phyloP scores from a whole-genome alignment of 2,888 invertebrate genomes.

The Sussaba pulchella region DNA sequence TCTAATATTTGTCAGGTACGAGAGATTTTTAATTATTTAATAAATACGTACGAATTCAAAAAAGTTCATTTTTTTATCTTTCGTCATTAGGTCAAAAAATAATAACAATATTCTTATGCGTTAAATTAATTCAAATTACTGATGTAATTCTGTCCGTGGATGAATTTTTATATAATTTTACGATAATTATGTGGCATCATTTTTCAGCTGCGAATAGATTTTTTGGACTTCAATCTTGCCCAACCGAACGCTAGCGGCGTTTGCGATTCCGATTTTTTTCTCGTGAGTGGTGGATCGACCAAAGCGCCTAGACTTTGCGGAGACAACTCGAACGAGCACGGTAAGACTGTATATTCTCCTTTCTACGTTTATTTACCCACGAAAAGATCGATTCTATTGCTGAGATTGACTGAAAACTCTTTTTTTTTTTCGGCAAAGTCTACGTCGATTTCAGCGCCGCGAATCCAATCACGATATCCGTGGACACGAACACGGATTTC shows the following conservation, averaged over 20 bases:
- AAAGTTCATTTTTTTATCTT: no score
- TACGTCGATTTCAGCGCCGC: constrained; percentile 91
- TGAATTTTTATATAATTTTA: no score
- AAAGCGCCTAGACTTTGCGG: constrained; percentile 91
- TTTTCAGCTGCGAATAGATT: constrained; percentile 90
- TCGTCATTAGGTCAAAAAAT: constrained; percentile 2
- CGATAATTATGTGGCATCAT: not conserved
- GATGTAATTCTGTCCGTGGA: no score
- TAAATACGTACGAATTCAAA: no score
- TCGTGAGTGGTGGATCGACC: constrained; percentile 89
- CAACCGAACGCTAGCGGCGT: constrained; percentile 91
- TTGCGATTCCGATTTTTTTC: constrained; percentile 90
- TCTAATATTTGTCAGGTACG: constrained; percentile 89
- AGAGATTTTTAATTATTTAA: constrained; percentile 11
- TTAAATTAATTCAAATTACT: not conserved
- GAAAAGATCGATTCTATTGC: not conserved
- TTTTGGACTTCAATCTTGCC: constrained; percentile 89
- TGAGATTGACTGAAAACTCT: not conserved
- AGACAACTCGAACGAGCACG: constrained; percentile 91
- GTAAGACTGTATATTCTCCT: constrained; percentile 78
- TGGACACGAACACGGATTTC: constrained; percentile 87
- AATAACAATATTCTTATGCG: not conserved
- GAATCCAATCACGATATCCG: constrained; percentile 88
- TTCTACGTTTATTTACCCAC: not conserved
- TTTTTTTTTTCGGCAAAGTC: constrained; percentile 81